phyloP scores from a whole-genome alignment of 2,797 vertebrate species.

The Ctenopoma multispine region DNA sequence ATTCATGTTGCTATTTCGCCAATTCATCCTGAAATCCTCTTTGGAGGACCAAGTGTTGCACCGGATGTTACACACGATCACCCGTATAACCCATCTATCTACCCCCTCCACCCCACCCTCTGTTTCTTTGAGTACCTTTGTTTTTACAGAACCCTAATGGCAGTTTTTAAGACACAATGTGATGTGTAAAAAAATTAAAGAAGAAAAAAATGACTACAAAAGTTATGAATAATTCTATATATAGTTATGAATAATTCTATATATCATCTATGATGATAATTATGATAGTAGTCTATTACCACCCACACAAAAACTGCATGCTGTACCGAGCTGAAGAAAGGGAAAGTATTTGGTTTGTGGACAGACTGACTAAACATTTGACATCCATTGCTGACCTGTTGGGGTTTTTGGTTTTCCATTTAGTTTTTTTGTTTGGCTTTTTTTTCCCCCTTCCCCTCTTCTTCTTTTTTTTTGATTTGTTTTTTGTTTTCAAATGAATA shows the following conservation, averaged over 20 bases:
- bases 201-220: conserved; percentile 52
- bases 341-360: conserved; percentile 70
- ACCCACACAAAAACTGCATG: conserved; percentile 84
- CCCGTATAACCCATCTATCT: conserved; percentile 35
- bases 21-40: conserved; percentile 36
- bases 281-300: conserved; percentile 65
- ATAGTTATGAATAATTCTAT: no score
- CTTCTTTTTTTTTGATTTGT: conserved; percentile 45
- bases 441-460: conserved; percentile 15
- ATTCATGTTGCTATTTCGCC: conserved; percentile 51
- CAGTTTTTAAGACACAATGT: conserved; percentile 82
- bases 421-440: conserved; percentile 51
- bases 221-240: conserved; percentile 80
- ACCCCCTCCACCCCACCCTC: conserved; percentile 19
- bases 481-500: conserved; percentile 78
- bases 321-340: conserved; percentile 82
- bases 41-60: conserved; percentile 52
- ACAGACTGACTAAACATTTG: conserved; percentile 64
- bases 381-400: conserved; percentile 63
- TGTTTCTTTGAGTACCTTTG: conserved; percentile 76
- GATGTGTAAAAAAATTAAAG: conserved; percentile 76
- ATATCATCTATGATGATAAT: conserved; percentile 68
- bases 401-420: conserved; percentile 69
- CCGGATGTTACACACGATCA: conserved; percentile 58
- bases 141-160: conserved; percentile 78